Percentiles rank a stretch among this genome's conserved stretches.
phyloP scores from a whole-genome alignment of 2,888 invertebrate genomes.

The Heliconius charithonia region DNA sequence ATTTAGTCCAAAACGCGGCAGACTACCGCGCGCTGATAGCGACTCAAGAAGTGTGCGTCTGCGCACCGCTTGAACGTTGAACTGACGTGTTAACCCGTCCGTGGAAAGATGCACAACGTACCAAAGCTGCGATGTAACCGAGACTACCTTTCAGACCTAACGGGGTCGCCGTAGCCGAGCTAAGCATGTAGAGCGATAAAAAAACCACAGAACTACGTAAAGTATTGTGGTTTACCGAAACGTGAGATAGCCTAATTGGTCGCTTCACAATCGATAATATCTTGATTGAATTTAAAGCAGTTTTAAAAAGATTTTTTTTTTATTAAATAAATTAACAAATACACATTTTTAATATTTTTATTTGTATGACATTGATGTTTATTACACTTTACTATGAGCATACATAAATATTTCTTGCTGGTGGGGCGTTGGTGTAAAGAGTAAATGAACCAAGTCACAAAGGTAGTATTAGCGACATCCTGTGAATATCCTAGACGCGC shows the following conservation, averaged over 20 bases:
- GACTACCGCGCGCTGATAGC: constrained; percentile 55
- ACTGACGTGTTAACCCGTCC: constrained; percentile 69
- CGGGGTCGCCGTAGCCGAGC: constrained; percentile 56
- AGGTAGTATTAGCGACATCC: constrained; percentile 67
- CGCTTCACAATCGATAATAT: constrained; percentile 52
- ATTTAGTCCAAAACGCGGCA: constrained; percentile 39
- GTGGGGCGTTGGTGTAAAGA: background rate
- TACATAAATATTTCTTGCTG: background rate
- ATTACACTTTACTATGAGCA: background rate
- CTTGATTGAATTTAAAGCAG: constrained; percentile 10
- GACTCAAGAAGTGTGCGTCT: constrained; percentile 73
- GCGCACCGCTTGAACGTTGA: constrained; percentile 79
- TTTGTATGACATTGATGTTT: constrained; percentile 5
- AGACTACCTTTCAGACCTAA: constrained; percentile 54
- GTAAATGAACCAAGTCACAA: constrained; percentile 24
- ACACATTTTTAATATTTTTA: constrained; percentile 16
- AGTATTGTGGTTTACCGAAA: constrained; percentile 66
- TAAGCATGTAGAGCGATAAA: constrained; percentile 59
- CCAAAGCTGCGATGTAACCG: constrained; percentile 42
- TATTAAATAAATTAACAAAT: background rate
- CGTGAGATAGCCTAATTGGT: constrained; percentile 70
- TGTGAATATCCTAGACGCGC: constrained; percentile 70
- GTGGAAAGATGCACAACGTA: constrained; percentile 49
- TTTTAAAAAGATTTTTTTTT: background rate
- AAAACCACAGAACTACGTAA: constrained; percentile 72